phyloP scores from a whole-genome alignment of 2,888 invertebrate species.

The Trichopoda pennipes region DNA sequence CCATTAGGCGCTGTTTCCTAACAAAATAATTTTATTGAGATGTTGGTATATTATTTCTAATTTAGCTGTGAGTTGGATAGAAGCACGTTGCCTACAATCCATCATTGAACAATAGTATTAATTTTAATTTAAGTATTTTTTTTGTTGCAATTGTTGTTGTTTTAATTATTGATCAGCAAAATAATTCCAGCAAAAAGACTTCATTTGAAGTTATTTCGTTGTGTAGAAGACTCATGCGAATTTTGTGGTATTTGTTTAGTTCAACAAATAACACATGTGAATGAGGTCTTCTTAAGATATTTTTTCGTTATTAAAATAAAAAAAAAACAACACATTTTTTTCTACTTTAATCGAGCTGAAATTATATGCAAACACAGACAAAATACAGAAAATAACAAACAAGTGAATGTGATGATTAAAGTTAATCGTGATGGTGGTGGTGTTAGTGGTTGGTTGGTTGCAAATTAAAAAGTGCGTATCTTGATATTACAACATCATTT shows the following conservation, averaged over 20 bases:
- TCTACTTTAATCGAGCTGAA: background rate
- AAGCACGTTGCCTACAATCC: background rate
- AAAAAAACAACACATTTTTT: background rate
- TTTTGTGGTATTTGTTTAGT: conserved; percentile 44
- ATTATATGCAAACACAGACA: conserved; percentile 11
- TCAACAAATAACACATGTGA: conserved; percentile 58
- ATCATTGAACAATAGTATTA: conserved; percentile 43
- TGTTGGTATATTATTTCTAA: too few species aligned
- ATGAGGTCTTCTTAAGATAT: conserved; percentile 55
- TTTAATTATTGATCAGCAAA: conserved; percentile 6
- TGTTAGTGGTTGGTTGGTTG: conserved; percentile 38
- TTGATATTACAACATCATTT: conserved; percentile 64
- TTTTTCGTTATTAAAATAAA: background rate
- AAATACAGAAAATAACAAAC: background rate
- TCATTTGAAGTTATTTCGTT: conserved; percentile 3
- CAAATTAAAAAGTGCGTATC: conserved; percentile 68
- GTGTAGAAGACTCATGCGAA: conserved; percentile 39
- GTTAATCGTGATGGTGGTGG: conserved; percentile 24
- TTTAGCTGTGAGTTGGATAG: too few species aligned
- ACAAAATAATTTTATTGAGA: too few species aligned
- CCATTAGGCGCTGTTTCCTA: too few species aligned
- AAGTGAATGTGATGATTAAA: conserved; percentile 13
- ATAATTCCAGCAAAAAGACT: conserved; percentile 7
- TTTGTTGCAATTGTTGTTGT: conserved; percentile 17
- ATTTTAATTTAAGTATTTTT: background rate